A percentile compares a stretch with the other conserved stretches of the same genome.
phyloP scores from a whole-genome alignment of 2,797 vertebrate genomes.

The Phoeniculus purpureus region DNA sequence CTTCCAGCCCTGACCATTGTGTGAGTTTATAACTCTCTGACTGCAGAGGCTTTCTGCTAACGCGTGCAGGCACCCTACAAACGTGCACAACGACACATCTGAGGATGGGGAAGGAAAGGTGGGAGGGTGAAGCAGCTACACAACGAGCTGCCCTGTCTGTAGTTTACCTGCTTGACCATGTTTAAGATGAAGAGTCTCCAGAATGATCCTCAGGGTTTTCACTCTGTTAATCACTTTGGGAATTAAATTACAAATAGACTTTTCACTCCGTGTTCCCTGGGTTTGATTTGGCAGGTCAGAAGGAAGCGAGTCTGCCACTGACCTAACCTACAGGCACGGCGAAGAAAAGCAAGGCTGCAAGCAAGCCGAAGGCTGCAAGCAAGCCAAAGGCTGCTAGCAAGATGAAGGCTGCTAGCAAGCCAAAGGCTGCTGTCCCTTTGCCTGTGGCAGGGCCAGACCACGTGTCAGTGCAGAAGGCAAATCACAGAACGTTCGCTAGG shows the following conservation, averaged over 20 bases:
- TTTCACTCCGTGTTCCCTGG: background rate
- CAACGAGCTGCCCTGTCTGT: background rate
- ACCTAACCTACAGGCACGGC: background rate
- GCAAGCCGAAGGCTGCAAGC: background rate
- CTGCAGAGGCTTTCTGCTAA: background rate
- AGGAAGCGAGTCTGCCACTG: background rate
- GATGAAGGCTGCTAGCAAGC: background rate
- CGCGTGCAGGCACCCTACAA: background rate
- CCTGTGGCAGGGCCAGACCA: conserved; percentile 8
- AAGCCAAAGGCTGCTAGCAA: conserved; percentile 13
- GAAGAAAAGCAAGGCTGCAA: background rate
- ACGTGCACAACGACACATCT: background rate
- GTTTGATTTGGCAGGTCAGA: conserved; percentile 23
- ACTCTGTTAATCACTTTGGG: background rate
- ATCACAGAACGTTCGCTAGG: background rate
- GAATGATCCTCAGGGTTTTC: background rate
- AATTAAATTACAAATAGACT: background rate
- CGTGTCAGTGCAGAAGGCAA: conserved; percentile 7
- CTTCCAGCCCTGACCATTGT: no score
- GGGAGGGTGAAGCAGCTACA: background rate
- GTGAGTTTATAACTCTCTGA: background rate
- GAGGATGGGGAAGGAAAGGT: background rate
- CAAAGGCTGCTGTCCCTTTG: conserved; percentile 25
- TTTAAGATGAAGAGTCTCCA: background rate
- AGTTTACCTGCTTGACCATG: background rate